These are phyloP conservation scores for Rhinoraja longicauda DNA, from an alignment of 2,797 vertebrate genomes.

Conservation along the genomic window DNA sequence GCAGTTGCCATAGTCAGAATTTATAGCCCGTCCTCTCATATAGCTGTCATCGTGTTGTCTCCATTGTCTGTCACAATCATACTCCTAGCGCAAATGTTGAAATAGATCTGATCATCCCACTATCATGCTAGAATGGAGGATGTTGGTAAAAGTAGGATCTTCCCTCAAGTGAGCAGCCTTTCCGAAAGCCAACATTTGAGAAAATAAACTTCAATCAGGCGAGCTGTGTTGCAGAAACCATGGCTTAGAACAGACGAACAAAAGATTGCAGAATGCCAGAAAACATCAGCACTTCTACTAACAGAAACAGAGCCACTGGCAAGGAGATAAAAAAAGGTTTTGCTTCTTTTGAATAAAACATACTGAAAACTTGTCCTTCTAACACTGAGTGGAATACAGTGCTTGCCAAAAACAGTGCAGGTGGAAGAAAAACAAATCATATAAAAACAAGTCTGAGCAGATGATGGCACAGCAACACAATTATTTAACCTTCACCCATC, in stretches of 20 bases:
- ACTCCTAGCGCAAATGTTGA: background rate
- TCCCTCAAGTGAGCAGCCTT: background rate
- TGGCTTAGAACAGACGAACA: background rate
- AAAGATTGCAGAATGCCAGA: background rate
- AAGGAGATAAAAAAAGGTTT: background rate
- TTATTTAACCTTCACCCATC: background rate
- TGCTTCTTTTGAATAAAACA: background rate
- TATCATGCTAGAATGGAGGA: background rate
- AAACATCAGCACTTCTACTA: background rate
- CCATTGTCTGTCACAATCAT: background rate
- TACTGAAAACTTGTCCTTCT: background rate
- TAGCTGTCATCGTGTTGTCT: conserved; percentile 11
- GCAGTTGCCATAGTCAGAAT: background rate
- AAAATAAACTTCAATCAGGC: conserved; percentile 2
- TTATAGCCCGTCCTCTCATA: background rate
- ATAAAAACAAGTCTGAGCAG: conserved; percentile 6
- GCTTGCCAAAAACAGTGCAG: conserved; percentile 19
- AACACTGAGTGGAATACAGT: background rate
- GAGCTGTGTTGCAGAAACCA: background rate
- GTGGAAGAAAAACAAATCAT: conserved; percentile 22
- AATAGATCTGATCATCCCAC: background rate
- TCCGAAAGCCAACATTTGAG: background rate
- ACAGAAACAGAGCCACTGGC: background rate
- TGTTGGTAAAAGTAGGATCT: background rate
- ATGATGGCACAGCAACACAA: conserved; percentile 34